Evolutionary conservation across 2,797 vertebrate species (phyloP).

Genomic region (Enteromius trimaculatus): DNA sequence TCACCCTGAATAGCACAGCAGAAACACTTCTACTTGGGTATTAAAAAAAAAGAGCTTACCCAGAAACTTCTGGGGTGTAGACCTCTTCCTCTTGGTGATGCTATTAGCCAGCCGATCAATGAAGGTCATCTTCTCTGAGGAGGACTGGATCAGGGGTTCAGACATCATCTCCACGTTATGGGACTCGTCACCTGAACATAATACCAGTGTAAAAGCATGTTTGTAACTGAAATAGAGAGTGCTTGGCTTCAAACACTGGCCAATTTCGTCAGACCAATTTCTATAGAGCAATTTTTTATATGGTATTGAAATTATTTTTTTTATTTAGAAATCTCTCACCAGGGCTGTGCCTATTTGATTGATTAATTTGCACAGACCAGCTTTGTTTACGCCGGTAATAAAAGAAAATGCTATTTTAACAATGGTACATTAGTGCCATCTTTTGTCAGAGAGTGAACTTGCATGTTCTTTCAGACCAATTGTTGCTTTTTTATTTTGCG

Average conservation of each 20-base stretch:
- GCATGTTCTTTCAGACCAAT: too few relatives aligned
- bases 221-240: background rate
- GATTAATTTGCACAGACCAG: too few relatives aligned
- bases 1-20: background rate
- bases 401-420: too few relatives aligned
- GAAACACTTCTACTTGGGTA: background rate
- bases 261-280: background rate
- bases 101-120: slow-evolving; percentile 89
- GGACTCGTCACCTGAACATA: slow-evolving; percentile 84
- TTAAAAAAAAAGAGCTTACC: slow-evolving; percentile 70
- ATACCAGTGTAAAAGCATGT: background rate
- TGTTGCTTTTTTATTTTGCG: too few relatives aligned
- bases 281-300: background rate
- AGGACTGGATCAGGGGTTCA: slow-evolving; percentile 84
- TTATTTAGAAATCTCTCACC: background rate
- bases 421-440: too few relatives aligned
- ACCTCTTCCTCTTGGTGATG: slow-evolving; percentile 95
- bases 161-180: slow-evolving; percentile 85
- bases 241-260: background rate
- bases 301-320: background rate
- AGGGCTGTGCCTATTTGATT: background rate
- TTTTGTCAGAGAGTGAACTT: too few relatives aligned
- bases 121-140: slow-evolving; percentile 85
- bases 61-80: slow-evolving; percentile 94
- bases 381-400: too few relatives aligned